phyloP scores from a whole-genome alignment of 2,113 vertebrate genomes.

The Sceloporus undulatus region DNA sequence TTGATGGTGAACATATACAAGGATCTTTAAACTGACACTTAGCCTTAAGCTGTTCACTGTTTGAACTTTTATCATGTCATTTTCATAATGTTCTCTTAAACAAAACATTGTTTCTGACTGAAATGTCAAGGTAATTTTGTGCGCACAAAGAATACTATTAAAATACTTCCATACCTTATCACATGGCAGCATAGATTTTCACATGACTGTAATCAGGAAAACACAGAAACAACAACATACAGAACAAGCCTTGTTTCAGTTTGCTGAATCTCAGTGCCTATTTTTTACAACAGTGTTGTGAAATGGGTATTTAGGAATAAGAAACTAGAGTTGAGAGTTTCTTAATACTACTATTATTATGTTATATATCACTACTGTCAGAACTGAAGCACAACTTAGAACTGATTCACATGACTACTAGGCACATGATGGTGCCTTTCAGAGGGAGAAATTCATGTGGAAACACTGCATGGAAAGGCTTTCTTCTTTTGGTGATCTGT shows the following conservation, averaged over 20 bases:
- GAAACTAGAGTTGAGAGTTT: neutral
- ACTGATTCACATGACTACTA: neutral
- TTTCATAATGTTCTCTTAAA: neutral
- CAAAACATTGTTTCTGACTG: neutral
- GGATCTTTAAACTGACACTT: neutral
- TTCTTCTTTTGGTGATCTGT: neutral
- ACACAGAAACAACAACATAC: neutral
- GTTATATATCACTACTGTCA: no score
- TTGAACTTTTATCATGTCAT: neutral
- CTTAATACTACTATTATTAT: no score
- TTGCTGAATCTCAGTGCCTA: neutral
- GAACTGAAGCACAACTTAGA: neutral
- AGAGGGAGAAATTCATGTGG: neutral
- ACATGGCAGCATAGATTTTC: neutral
- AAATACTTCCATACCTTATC: neutral
- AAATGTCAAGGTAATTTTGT: constrained; percentile 23
- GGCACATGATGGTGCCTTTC: no score
- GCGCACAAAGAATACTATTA: neutral
- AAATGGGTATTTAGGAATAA: constrained; percentile 5
- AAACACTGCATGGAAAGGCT: neutral
- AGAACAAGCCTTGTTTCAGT: neutral
- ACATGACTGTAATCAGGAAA: neutral
- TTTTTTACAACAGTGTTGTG: neutral
- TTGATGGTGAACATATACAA: neutral
- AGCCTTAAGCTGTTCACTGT: neutral